A percentile compares a stretch with the other conserved stretches of the same genome.
Conservation (phyloP, 2,888 invertebrate species). For the Carcina quercana region DNA sequence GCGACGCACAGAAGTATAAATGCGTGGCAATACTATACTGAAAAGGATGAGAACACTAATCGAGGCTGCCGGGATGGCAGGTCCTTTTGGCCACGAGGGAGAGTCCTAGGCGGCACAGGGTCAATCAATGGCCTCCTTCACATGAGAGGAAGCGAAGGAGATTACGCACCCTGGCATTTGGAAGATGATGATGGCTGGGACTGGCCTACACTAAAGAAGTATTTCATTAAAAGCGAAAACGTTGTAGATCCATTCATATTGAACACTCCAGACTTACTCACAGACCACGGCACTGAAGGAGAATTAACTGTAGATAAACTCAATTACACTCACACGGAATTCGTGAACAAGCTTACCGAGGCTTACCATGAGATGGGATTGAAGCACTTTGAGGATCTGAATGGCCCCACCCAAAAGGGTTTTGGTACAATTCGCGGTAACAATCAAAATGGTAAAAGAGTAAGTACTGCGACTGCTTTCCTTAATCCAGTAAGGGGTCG, state of each 20-base stretch:
- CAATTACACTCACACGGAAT: constrained; percentile 47
- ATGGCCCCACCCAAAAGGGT: constrained; percentile 64
- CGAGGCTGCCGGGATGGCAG: constrained; percentile 33
- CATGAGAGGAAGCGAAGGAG: constrained; percentile 51
- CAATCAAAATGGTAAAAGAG: constrained; percentile 63
- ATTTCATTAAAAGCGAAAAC: constrained; percentile 59
- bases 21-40: constrained; percentile 53
- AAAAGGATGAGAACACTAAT: constrained; percentile 40
- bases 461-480: constrained; percentile 72
- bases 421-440: constrained; percentile 70
- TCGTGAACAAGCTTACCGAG: constrained; percentile 41
- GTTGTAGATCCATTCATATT: constrained; percentile 51
- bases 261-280: constrained; percentile 40
- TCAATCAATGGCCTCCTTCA: constrained; percentile 59
- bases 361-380: constrained; percentile 69
- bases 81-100: constrained; percentile 61
- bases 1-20: constrained; percentile 38
- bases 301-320: constrained; percentile 65
- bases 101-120: constrained; percentile 55
- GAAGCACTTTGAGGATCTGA: constrained; percentile 50
- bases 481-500: constrained; percentile 40
- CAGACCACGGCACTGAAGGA: constrained; percentile 64
- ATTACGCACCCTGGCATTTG: constrained; percentile 51
- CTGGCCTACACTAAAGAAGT: constrained; percentile 47
- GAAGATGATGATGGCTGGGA: constrained; percentile 54